Base-by-base conservation (phyloP, 2,888 invertebrate species). In the Lithophane ornitopus region DNA sequence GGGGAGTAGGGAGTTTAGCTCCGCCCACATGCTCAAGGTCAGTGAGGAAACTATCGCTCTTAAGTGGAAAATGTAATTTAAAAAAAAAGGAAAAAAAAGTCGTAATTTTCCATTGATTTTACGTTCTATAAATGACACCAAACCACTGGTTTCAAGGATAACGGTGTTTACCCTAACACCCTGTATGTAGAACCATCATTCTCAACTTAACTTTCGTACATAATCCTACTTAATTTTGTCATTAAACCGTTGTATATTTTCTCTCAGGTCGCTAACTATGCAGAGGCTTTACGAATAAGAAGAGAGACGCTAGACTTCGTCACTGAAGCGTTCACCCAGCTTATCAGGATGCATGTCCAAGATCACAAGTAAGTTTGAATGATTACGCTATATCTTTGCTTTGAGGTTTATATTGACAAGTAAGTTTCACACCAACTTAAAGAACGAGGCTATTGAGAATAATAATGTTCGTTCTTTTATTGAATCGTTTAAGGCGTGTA, bases 231-330 rank as follows among this genome's bases (percentile, higher is more conserved):
- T 54, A n/a, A 54, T 56, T 56, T 56, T 8, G 0, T 26, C 16
- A 26, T 16, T 56, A 2, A 56, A 56, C 14, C 0, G 26, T 26
- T 26, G 12, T 34, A 12, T 68, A 9, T 34, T 72, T 46, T 26
- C 0, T 3, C 4, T 19, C 34, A 83, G 97, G 95, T 97, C 44
- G 96, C 97, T 80, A 95, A 96, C 84, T 96, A 96, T 91, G 97
- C 97, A 14, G 99, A 99, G 92, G 99, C 99, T 9, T 97, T 99
- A 63, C 97, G 98, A 86, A 97, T 98, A 85, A 97, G 98, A 84
- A 98, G 99, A 91, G 99, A 99, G 94, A 97, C 99, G 34, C 95
- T 99, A 89, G 99, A 99, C 91, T 98, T 98, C 62, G 98, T 99
- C 6, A 98, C 98, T 1, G 99, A 99, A 92, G 98, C 99, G 0